phyloP scores from a whole-genome alignment of 2,797 vertebrate species.

The Girardinus metallicus region DNA sequence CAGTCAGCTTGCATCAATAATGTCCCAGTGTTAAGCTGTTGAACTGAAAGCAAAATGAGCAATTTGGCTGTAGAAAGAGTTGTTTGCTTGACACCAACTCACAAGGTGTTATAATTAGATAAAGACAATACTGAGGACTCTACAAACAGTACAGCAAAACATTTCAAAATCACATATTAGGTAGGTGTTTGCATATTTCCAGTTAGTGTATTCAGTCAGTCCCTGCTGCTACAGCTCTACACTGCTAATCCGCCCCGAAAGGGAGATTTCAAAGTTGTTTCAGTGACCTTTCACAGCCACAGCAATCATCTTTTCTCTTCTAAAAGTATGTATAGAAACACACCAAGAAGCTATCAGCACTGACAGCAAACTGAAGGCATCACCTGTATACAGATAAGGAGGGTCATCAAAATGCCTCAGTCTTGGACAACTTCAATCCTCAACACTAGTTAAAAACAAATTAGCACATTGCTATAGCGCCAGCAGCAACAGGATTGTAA shows the following conservation, averaged over 20 bases:
- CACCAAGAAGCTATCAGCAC: conserved; percentile 11
- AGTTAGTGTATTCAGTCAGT: conserved; percentile 20
- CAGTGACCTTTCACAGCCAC: conserved; percentile 7
- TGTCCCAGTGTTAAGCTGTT: conserved; percentile 12
- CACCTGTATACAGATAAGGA: not conserved
- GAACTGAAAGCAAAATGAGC: not conserved
- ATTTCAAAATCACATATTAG: conserved; percentile 4
- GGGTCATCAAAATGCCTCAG: conserved; percentile 8
- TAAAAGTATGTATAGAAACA: not conserved
- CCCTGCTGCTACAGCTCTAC: conserved; percentile 22
- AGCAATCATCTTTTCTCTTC: not conserved
- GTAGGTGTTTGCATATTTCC: conserved; percentile 29
- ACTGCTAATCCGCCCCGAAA: conserved; percentile 4
- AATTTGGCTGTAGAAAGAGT: not conserved
- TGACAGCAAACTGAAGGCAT: conserved; percentile 50
- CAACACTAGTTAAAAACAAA: conserved; percentile 12
- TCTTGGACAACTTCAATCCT: conserved; percentile 3
- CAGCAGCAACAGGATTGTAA: conserved; percentile 13
- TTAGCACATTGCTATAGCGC: not conserved
- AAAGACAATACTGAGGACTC: conserved; percentile 33
- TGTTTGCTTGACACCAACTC: not conserved
- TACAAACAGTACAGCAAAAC: conserved; percentile 18
- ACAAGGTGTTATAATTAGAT: not conserved
- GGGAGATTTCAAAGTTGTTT: conserved; percentile 9
- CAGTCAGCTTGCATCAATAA: conserved; percentile 19